These are phyloP conservation scores for Steromphala cineraria DNA, from an alignment of 2,888 invertebrate species.

Conservation along the genomic window DNA sequence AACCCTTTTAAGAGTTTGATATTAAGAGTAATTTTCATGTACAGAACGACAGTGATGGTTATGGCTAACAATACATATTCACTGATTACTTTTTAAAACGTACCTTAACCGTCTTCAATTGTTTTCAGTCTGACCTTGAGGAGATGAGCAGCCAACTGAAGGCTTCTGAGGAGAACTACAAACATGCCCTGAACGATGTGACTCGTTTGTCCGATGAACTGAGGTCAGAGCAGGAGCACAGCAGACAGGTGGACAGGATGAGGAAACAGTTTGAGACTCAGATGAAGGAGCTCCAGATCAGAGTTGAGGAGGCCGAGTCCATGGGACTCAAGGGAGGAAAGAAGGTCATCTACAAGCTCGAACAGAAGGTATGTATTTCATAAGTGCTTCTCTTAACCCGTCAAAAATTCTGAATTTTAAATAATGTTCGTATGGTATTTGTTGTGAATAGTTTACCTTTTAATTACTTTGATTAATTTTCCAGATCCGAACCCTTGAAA, in stretches of 20 bases:
- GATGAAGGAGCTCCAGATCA: conserved; percentile 95
- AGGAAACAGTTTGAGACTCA: conserved; percentile 98
- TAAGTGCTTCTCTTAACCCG: too few species aligned
- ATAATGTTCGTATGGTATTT: neutral
- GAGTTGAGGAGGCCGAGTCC: conserved; percentile 96
- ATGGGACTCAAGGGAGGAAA: conserved; percentile 99
- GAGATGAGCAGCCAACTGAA: conserved; percentile 98
- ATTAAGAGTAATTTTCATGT: too few species aligned
- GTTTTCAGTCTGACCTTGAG: conserved; percentile 95
- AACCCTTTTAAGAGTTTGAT: too few species aligned
- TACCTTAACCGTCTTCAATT: too few species aligned
- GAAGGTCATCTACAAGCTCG: conserved; percentile 98
- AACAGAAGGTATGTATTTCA: conserved; percentile 80
- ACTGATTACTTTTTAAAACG: too few species aligned
- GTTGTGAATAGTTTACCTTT: too few species aligned
- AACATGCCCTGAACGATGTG: conserved; percentile 82
- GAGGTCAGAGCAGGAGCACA: conserved; percentile 99
- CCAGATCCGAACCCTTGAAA: conserved; percentile 31
- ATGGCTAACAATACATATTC: too few species aligned
- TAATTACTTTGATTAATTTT: neutral
- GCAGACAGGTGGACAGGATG: conserved; percentile 96
- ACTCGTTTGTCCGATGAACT: conserved; percentile 98
- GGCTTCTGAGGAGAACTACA: conserved; percentile 91
- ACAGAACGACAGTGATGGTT: too few species aligned
- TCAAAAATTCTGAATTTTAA: too few species aligned